Conservation (phyloP, 2,113 vertebrate genomes). For the Ceyx margarethae region DNA sequence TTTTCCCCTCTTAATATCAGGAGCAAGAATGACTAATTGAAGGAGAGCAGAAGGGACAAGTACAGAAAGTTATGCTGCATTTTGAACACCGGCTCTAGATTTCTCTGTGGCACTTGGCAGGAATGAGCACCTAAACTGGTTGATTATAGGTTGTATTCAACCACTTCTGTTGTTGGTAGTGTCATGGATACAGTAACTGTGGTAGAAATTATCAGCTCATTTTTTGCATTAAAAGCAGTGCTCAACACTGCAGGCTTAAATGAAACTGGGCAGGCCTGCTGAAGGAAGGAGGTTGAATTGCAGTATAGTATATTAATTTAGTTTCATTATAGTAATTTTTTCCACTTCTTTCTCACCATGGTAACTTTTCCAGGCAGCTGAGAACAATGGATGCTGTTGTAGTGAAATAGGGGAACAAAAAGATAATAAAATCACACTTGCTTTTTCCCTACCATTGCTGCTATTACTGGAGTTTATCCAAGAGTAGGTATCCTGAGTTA, state of each 20-base stretch:
- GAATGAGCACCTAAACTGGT: background rate
- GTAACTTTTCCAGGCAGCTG: background rate
- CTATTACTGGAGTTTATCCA: background rate
- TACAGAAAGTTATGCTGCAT: background rate
- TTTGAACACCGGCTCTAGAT: background rate
- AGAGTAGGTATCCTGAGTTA: background rate
- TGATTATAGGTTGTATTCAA: background rate
- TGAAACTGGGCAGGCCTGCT: background rate
- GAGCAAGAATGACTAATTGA: background rate
- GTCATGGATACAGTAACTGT: background rate
- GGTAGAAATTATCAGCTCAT: background rate
- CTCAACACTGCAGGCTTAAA: background rate
- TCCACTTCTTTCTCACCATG: background rate
- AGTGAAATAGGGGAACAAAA: background rate
- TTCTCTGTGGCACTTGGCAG: background rate
- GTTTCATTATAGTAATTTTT: background rate
- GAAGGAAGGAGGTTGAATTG: background rate
- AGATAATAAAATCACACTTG: background rate
- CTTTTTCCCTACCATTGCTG: background rate
- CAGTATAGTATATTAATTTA: background rate
- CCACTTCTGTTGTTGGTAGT: background rate
- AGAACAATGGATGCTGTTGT: background rate
- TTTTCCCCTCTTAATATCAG: background rate
- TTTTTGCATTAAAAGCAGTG: background rate
- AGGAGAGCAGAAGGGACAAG: background rate